phyloP scores from a whole-genome alignment of 2,113 vertebrate species.

The Erpornis zantholeuca region DNA sequence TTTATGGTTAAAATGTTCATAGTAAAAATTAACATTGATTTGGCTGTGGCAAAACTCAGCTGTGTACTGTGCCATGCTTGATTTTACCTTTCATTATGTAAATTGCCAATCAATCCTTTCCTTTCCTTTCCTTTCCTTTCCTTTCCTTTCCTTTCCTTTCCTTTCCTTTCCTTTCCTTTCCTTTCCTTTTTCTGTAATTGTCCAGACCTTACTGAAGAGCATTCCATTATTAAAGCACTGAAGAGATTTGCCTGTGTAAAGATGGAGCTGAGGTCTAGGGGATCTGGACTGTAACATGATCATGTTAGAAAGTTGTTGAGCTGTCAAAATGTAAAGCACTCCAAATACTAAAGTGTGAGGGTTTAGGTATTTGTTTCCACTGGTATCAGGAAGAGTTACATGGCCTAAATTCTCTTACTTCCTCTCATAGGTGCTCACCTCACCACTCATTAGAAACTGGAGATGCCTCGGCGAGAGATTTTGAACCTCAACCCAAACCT shows the following conservation, averaged over 20 bases:
- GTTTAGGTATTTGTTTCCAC: slow-evolving; percentile 1
- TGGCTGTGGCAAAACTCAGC: background rate
- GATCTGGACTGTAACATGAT: slow-evolving; percentile 20
- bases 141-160: too few species aligned
- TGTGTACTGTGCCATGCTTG: background rate
- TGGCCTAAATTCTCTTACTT: background rate
- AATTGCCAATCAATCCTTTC: background rate
- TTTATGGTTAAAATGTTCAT: background rate
- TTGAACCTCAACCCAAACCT: background rate
- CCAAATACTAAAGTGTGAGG: background rate
- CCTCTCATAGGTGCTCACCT: background rate
- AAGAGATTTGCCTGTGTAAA: background rate
- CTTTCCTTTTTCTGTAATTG: background rate
- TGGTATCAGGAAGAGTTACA: background rate
- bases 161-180: too few species aligned
- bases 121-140: too few species aligned
- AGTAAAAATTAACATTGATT: background rate
- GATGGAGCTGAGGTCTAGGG: background rate
- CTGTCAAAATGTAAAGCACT: slow-evolving; percentile 34
- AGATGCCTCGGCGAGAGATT: background rate
- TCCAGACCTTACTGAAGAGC: background rate
- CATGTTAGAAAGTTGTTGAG: slow-evolving; percentile 30
- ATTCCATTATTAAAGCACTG: background rate
- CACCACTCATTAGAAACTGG: background rate
- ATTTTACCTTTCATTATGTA: background rate